Base-by-base conservation (phyloP, 1,140 invertebrate genomes). In the Doryteuthis pealeii region DNA sequence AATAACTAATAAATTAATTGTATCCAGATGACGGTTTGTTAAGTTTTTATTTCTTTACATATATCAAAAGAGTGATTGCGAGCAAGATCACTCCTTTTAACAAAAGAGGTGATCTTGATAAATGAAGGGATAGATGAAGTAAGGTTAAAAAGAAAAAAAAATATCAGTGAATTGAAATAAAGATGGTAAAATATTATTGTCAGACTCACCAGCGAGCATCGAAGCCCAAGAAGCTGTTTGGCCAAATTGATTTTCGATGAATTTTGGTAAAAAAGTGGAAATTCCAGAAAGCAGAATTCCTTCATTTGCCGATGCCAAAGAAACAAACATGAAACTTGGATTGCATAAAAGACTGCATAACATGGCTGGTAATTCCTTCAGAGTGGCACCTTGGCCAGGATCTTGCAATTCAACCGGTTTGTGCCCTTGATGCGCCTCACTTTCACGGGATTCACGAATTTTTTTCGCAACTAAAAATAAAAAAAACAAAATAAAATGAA, bases 171-270 rank as follows among this genome's bases (percentile, higher is more conserved):
- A n/a, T n/a, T n/a, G n/a, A 40, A 40, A 40, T 5, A 40, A 3
- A 40, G 10, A 40, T 40, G 35, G 10, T 5, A 40, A 40, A 40
- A 40, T 40, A 40, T 40, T 3, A 40, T 40, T 10, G 35, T 40
- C 35, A 40, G 3, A n/a, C 35, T 40, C 87, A 93, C 93, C 93
- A 88, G 94, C 91, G 32, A 94, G 85, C 69, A 94, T 82, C 10
- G 94, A 93, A 0, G 93, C 92, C 54, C 89, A 89, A 45, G 93
- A 92, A 0, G 93, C 91, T 65, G 90, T 92, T 5, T 94, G 90
- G 76, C 91, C 91, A 80, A 94, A 95, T 87, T 95, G 93, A 85
- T 93, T 94, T 87, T 95, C 93, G 72, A 95, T 93, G 45, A 86
- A 89, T 83, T 95, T 95, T 0, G 94, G 94, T 77, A 94, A 86